A percentile compares a stretch with the other conserved stretches of the same genome.
Conservation (phyloP, 2,113 vertebrate genomes). For the Hylia prasina region DNA sequence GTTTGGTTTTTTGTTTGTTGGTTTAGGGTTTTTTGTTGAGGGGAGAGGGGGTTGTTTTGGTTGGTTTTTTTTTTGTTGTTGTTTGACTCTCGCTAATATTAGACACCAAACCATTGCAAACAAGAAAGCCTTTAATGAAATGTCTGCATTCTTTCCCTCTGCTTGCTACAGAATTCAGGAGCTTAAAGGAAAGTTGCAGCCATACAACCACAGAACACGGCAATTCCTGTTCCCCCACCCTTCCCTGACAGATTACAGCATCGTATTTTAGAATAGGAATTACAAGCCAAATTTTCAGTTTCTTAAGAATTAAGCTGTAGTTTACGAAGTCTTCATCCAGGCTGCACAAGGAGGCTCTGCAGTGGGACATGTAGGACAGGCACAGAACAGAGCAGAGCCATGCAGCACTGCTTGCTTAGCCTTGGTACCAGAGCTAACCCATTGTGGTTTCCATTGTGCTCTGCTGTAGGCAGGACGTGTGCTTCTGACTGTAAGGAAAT, state of each 20-base stretch:
- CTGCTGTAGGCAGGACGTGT: rapidly evolving
- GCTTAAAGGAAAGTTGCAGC: background rate
- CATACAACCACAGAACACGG: background rate
- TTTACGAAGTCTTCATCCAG: background rate
- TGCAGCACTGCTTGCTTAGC: rapidly evolving
- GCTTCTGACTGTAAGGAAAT: background rate
- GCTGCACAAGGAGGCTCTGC: rapidly evolving
- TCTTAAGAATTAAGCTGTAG: background rate
- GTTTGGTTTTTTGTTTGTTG: background rate
- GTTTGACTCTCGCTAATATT: background rate
- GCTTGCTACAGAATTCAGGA: background rate
- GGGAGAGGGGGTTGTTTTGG: background rate
- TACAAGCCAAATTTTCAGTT: background rate
- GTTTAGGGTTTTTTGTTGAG: background rate
- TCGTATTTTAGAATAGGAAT: background rate
- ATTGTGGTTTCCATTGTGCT: rapidly evolving
- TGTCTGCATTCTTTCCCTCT: background rate
- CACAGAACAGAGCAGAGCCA: too few species aligned
- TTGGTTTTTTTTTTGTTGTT: background rate
- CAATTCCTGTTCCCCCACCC: background rate
- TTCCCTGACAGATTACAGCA: background rate
- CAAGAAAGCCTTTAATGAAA: background rate
- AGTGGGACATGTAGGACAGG: rapidly evolving
- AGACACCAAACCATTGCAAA: background rate
- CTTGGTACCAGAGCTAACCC: background rate